A percentile compares a stretch with the other conserved stretches of the same genome.
These are phyloP conservation scores for Pachyuromys duprasi DNA, from an alignment of 2,797 vertebrate genomes.

Conservation along the genomic window DNA sequence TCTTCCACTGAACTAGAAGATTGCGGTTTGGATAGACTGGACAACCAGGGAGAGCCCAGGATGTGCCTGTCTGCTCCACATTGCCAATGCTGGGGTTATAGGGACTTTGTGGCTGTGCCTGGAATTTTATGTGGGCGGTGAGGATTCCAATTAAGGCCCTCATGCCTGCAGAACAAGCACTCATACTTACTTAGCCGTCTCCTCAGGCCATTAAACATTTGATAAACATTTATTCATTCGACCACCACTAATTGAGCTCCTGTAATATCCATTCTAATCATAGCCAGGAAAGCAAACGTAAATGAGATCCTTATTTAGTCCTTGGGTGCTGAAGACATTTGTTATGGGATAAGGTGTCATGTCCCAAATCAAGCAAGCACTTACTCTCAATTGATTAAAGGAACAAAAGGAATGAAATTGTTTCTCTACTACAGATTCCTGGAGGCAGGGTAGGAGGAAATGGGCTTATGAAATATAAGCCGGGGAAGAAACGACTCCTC, in stretches of 20 bases:
- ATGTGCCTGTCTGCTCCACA: not conserved
- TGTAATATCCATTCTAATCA: constrained; percentile 5
- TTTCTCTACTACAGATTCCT: not conserved
- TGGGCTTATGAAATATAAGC: not conserved
- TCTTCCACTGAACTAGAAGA: not conserved
- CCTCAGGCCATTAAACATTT: not conserved
- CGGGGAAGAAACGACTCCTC: not conserved
- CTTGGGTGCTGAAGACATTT: not conserved
- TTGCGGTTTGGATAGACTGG: not conserved
- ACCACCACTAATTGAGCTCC: constrained; percentile 1
- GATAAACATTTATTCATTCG: constrained; percentile 48
- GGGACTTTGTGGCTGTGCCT: not conserved
- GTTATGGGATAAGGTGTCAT: not conserved
- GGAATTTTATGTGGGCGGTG: not conserved
- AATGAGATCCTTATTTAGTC: constrained; percentile 1
- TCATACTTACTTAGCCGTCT: not conserved
- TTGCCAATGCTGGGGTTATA: not conserved
- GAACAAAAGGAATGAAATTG: not conserved
- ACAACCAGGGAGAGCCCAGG: not conserved
- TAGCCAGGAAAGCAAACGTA: not conserved
- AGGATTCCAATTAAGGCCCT: not conserved
- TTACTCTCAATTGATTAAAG: constrained; percentile 28
- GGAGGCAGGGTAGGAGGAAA: not conserved
- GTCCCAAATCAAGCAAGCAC: constrained; percentile 18
- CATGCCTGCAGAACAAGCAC: no score